Evolutionary conservation across 2,113 vertebrate genomes (phyloP).

Genomic region (Pollimyrus isidori): DNA sequence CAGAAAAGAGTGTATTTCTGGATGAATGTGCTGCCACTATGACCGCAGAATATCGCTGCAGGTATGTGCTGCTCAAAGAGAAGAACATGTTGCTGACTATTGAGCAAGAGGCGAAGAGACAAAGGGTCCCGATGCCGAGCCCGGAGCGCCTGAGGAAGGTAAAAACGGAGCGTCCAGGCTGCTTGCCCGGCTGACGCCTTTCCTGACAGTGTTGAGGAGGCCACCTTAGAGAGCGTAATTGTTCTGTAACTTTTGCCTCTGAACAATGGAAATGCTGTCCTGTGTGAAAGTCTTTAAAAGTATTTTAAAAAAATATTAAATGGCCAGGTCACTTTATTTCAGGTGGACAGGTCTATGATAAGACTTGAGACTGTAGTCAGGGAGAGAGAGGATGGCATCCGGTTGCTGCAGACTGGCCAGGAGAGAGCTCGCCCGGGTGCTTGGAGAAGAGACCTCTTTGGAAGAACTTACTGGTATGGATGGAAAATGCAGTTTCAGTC

Average conservation of each 20-base stretch:
- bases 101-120: slow-evolving; percentile 81
- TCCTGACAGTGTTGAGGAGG: neutral
- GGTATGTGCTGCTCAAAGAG: slow-evolving; percentile 94
- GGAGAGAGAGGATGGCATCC: slow-evolving; percentile 78
- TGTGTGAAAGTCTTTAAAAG: neutral
- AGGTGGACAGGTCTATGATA: slow-evolving; percentile 79
- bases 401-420: slow-evolving; percentile 86
- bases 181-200: neutral
- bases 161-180: slow-evolving; percentile 6
- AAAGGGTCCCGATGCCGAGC: slow-evolving; percentile 77
- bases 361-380: slow-evolving; percentile 74
- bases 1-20: neutral
- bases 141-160: slow-evolving; percentile 89
- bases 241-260: neutral
- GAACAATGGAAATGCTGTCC: neutral
- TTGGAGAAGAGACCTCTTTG: slow-evolving; percentile 80
- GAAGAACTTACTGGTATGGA: slow-evolving; percentile 73
- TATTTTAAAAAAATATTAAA: neutral
- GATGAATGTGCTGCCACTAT: neutral
- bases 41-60: slow-evolving; percentile 37
- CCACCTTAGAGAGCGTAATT: neutral
- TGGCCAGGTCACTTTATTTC: neutral
- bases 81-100: slow-evolving; percentile 91
- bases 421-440: slow-evolving; percentile 76
- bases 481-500: neutral